Evolutionary conservation across 1,140 invertebrate genomes (phyloP), one percentile per base, ranked within the genome.

Genomic region (Tribolium castaneum): DNA sequence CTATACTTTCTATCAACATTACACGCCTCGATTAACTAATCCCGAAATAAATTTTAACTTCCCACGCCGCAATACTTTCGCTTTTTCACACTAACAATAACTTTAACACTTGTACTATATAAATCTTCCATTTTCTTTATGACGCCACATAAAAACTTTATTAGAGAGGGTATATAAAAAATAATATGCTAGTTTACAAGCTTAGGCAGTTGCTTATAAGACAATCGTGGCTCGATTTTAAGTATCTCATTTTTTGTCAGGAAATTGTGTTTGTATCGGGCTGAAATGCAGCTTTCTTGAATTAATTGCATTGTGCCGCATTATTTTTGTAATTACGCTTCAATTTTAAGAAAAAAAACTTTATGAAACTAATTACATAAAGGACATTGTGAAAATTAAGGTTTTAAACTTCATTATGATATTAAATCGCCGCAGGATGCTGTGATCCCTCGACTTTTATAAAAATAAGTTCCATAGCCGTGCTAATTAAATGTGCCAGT

Each of bases 341-440:
- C 3, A 34, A 66, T 66, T 45, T 45, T 35, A 7, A 14, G n/a
- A 66, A 66, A 66, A 66, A 66, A 35, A 66, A 14, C 22, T 59
- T 59, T 59, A 25, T 25, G 14, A 66, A 66, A 66, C 59, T 66
- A 66, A 66, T 66, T 66, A 66, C 19, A 14, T 35, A 66, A 66
- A 66, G 59, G 25, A 66, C 59, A 66, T 66, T 66, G 59, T 66
- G 59, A 66, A 35, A 66, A 66, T 66, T 66, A 66, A 34, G 59
- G 59, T 66, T 66, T 62, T 66, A 66, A 66, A 66, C 59, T 66
- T 66, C 59, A 66, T 66, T 66, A 66, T 66, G 59, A 66, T 66
- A 66, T 66, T 66, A 66, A 66, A 39, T 66, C 25, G 25, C 59
- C 59, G 59, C 30, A 34, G 59, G 59, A 35, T 34, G 25, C 59